Base-by-base conservation (phyloP, 2,113 vertebrate species). In the Poeciliopsis occidentalis region DNA sequence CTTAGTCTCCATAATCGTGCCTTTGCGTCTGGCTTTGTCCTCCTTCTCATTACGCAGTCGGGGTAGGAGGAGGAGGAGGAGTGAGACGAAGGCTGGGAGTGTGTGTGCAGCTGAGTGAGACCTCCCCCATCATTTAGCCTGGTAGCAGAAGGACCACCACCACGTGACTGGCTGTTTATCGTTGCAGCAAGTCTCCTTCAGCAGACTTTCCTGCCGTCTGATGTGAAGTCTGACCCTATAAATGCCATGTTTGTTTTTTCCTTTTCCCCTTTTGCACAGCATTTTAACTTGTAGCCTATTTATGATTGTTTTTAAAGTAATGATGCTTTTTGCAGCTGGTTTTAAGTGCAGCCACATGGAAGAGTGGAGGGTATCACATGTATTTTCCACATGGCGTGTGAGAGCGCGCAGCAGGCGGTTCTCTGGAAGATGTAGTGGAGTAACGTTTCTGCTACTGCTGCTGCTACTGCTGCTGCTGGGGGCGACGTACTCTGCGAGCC, bases 81-180 rank as follows among this genome's bases (percentile, higher is more conserved):
- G 79, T 87, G 85, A 78, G 76, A 76, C 30, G 60, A 64, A 70
- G 62, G 67, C 81, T 75, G 80, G 80, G 82, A 90, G 85, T 84
- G 51, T 72, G 84, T 74, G 84, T 39, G 68, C 80, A 81, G 80
- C 85, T 84, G 83, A 87, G 79, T 83, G 75, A 86, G 85, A 84
- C 91, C 90, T 87, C 91, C 91, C 90, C 92, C 89, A 91, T 87
- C 90, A 83, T 88, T 91, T 88, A 90, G 83, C 80, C 83, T 79
- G 76, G 78, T 61, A 30, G 71, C 83, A 81, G 73, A 82, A 86
- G 78, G 71, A 75, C 86, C 69, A 75, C 44, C 3, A 68, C 44
- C 90, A 92, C 73, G 83, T 92, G 89, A 92, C 71, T 27, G 27
- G 80, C 85, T 91, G 89, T 91, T 92, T 91, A 89, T 82, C 75